phyloP scores from a whole-genome alignment of 2,797 vertebrate genomes.

The Discoglossus pictus region DNA sequence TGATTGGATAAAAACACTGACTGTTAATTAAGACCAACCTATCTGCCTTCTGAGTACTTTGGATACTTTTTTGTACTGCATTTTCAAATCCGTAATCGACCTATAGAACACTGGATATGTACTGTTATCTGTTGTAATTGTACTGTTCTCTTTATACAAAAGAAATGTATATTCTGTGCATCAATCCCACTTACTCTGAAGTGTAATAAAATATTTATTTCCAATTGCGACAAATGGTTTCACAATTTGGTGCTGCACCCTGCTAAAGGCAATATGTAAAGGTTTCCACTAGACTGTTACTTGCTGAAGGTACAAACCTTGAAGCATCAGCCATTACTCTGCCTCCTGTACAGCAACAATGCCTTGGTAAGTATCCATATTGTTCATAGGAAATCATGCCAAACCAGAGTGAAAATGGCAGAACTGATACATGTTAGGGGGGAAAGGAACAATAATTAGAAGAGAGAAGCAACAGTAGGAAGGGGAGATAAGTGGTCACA shows the following conservation, averaged over 20 bases:
- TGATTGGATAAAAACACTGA: constrained; percentile 39
- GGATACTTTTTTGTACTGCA: constrained; percentile 47
- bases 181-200: neutral
- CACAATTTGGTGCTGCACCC: neutral
- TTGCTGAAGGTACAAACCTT: too few relatives aligned
- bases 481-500: too few relatives aligned
- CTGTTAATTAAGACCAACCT: constrained; percentile 55
- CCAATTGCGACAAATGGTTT: neutral
- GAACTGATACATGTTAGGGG: too few relatives aligned
- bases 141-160: neutral
- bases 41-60: constrained; percentile 55
- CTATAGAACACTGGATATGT: neutral
- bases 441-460: too few relatives aligned
- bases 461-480: too few relatives aligned
- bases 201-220: constrained; percentile 46
- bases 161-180: neutral
- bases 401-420: too few relatives aligned
- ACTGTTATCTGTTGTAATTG: constrained; percentile 6
- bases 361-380: too few relatives aligned
- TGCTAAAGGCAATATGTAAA: too few relatives aligned
- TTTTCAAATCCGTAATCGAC: constrained; percentile 31
- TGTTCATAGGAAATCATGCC: too few relatives aligned
- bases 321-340: too few relatives aligned
- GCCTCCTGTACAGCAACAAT: too few relatives aligned
- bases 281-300: too few relatives aligned